These are phyloP conservation scores for Argentina silus DNA, from an alignment of 2,797 vertebrate genomes.

Conservation along the genomic window DNA sequence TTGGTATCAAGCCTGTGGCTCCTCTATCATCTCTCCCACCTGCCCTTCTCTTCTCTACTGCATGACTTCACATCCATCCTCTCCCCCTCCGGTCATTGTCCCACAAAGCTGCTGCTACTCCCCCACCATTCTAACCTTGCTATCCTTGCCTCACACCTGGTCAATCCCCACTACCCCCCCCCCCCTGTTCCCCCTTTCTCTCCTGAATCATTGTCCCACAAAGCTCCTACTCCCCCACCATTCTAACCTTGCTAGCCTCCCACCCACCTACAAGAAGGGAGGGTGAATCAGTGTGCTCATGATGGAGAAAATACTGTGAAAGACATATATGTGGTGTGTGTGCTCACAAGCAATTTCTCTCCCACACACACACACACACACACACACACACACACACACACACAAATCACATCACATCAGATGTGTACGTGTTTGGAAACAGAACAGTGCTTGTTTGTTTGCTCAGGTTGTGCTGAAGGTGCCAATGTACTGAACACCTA, in stretches of 20 bases:
- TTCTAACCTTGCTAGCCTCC: neutral
- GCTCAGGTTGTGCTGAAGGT: neutral
- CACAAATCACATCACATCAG: neutral
- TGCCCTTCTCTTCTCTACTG: neutral
- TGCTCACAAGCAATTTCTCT: neutral
- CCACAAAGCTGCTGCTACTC: neutral
- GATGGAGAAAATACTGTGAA: neutral
- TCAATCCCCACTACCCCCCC: neutral
- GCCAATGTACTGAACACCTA: neutral
- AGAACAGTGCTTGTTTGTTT: neutral
- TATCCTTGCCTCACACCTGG: neutral
- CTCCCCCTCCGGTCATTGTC: neutral
- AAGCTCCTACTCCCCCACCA: neutral
- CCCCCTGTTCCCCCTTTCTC: no score
- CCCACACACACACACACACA: neutral
- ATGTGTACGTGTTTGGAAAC: neutral
- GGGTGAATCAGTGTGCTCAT: neutral
- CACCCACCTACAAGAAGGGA: slow-evolving; percentile 11
- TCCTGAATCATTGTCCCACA: neutral
- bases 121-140: neutral
- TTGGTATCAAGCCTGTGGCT: neutral
- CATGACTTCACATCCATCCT: neutral
- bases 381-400: neutral
- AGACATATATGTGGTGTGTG: slow-evolving; percentile 10
- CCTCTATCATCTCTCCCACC: neutral